Evolutionary conservation across 2,113 vertebrate species (phyloP).

Genomic region (Gallinago paraguaiae): DNA sequence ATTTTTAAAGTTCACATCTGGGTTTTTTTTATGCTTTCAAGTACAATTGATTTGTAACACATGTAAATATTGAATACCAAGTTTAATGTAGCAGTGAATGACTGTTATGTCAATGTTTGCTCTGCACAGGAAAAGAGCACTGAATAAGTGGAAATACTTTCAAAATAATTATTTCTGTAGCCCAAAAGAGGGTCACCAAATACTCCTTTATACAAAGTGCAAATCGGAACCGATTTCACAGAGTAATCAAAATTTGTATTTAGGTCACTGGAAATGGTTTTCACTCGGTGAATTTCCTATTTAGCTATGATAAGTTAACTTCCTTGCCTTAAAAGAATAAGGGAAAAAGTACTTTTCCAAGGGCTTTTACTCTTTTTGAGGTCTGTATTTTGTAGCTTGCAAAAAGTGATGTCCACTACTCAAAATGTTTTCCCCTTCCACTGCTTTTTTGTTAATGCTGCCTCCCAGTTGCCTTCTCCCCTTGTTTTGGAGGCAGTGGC

Average conservation of each 20-base stretch:
- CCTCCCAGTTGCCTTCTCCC: neutral
- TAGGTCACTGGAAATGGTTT: neutral
- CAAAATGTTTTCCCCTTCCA: accelerated
- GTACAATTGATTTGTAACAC: neutral
- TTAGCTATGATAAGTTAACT: neutral
- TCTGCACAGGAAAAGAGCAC: neutral
- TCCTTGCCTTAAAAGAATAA: neutral
- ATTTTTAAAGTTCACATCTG: neutral
- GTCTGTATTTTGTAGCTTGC: neutral
- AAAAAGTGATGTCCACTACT: neutral
- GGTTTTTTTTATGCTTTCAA: neutral
- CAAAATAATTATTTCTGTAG: neutral
- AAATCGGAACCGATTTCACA: neutral
- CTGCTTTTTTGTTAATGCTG: neutral
- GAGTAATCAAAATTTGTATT: neutral
- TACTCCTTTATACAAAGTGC: neutral
- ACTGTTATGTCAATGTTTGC: neutral
- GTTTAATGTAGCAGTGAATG: neutral
- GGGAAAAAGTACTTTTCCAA: neutral
- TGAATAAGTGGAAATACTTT: neutral
- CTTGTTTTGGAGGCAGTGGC: neutral
- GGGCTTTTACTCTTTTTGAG: neutral
- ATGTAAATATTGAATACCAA: neutral
- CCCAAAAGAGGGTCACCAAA: neutral
- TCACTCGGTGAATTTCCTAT: neutral